Base-by-base conservation (phyloP, 2,797 vertebrate genomes). In the Cuniculus paca region DNA sequence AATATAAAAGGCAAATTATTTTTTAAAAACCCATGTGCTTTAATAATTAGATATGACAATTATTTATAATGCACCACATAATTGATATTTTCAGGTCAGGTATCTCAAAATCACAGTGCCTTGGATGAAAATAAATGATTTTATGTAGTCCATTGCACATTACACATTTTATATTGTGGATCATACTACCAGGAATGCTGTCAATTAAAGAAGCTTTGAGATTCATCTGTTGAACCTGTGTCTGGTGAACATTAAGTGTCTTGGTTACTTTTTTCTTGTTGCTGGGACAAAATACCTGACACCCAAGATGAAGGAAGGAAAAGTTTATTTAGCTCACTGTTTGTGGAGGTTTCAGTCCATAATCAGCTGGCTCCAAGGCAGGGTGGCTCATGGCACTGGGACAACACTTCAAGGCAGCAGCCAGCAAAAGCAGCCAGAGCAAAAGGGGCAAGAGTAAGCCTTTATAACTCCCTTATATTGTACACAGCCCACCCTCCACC, bases 11-110 rank as follows among this genome's bases (percentile, higher is more conserved):
- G 6, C 12, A 85, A 88, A 50, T 70, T 91, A 91, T 61, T 85
- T 61, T 82, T 90, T 34, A 79, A 89, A 77, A 42, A 4, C 36
- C 16, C 61, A 60, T 80, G 12, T 42, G 60, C 12, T 92, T 94
- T 83, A 61, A 63, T 72, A 91, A 85, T 94, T 60, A 84, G 85
- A n/a, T 56, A 12, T 63, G 42, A 77, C 58, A 87, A 81, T 81
- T 45, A 48, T 63, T 72, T 58, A 28, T 52, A 24, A 85, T 56
- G 28, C 4, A n/a, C 16, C 16, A 93, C 36, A 61, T 58, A 91
- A 94, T 78, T 91, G 58, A 83, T 88, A 75, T 22, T 26, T 50
- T 95, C 28, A 88, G 28, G 16, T 5, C 36, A 90, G 6, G 5
- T 20, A 8, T 87, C 77, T 81, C 20, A 61, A 80, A 75, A 61